phyloP scores from a whole-genome alignment of 2,888 invertebrate genomes.

The Gonocerus acuteangulatus region DNA sequence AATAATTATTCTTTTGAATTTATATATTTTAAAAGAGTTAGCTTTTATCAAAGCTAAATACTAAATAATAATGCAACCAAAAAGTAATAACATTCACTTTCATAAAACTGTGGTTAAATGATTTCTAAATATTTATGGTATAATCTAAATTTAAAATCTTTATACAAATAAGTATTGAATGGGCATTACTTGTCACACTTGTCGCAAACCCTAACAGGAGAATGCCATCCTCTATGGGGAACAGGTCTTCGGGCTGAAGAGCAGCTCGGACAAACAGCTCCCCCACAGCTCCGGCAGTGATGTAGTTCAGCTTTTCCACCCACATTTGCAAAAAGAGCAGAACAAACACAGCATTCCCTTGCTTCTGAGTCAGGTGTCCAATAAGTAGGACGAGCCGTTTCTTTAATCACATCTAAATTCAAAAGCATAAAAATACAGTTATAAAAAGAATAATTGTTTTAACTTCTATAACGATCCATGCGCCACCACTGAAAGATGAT shows the following conservation, averaged over 20 bases:
- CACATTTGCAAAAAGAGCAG: conserved; percentile 48
- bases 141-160: no score
- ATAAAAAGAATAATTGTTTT: no score
- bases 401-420: conserved; percentile 60
- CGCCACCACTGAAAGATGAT: no score
- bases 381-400: conserved; percentile 65
- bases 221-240: conserved; percentile 62
- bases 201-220: conserved; percentile 66
- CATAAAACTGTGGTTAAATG: no score
- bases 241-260: conserved; percentile 59
- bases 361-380: conserved; percentile 73
- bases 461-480: no score
- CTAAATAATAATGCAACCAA: no score
- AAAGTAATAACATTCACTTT: no score
- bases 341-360: conserved; percentile 58
- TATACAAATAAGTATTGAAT: no score
- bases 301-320: conserved; percentile 44
- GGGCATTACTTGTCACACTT: conserved; percentile 45
- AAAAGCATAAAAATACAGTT: conserved; percentile 21
- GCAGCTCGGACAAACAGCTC: conserved; percentile 59
- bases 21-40: no score
- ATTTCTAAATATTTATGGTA: no score
- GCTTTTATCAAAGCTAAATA: no score
- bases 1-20: no score
- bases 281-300: conserved; percentile 56